A percentile compares a stretch with the other conserved stretches of the same genome.
These are phyloP conservation scores for Stichopus horrens DNA, from an alignment of 53 echinoderm and acorn worm genomes.

Conservation along the genomic window DNA sequence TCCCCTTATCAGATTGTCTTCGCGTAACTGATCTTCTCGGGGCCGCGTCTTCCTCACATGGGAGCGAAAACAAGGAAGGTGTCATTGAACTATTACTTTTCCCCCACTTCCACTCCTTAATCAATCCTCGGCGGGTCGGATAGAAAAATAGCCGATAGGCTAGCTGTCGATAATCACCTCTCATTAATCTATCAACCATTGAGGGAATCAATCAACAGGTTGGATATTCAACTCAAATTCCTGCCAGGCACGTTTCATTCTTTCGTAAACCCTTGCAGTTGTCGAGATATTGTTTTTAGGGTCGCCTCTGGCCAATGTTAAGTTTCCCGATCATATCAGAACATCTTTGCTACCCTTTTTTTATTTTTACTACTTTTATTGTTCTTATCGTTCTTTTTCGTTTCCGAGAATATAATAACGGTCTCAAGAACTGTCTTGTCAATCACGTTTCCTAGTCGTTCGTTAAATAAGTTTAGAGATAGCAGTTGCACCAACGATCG, in stretches of 20 bases:
- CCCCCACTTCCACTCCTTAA: slow-evolving; percentile 22
- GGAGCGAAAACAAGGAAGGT: slow-evolving; percentile 9
- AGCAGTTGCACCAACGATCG: too few relatives aligned
- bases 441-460: too few relatives aligned
- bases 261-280: too few relatives aligned
- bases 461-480: too few relatives aligned
- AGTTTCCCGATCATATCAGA: too few relatives aligned
- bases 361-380: too few relatives aligned
- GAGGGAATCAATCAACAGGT: slow-evolving; percentile 17
- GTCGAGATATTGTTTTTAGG: too few relatives aligned
- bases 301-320: too few relatives aligned
- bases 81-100: slow-evolving; percentile 36
- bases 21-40: not conserved
- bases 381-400: too few relatives aligned
- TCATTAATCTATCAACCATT: slow-evolving; percentile 43
- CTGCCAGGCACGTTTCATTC: slow-evolving; percentile 24
- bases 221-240: slow-evolving; percentile 6
- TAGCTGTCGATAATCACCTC: slow-evolving; percentile 33
- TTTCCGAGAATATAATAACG: too few relatives aligned
- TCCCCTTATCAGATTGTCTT: slow-evolving; percentile 3
- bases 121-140: slow-evolving; percentile 1
- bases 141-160: slow-evolving; percentile 20
- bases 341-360: too few relatives aligned
- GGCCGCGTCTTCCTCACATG: not conserved
- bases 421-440: too few relatives aligned